Percentiles rank a stretch among this genome's conserved stretches.
Evolutionary conservation across 2,888 invertebrate species (phyloP).

Genomic region (Linnaemya tessellans): DNA sequence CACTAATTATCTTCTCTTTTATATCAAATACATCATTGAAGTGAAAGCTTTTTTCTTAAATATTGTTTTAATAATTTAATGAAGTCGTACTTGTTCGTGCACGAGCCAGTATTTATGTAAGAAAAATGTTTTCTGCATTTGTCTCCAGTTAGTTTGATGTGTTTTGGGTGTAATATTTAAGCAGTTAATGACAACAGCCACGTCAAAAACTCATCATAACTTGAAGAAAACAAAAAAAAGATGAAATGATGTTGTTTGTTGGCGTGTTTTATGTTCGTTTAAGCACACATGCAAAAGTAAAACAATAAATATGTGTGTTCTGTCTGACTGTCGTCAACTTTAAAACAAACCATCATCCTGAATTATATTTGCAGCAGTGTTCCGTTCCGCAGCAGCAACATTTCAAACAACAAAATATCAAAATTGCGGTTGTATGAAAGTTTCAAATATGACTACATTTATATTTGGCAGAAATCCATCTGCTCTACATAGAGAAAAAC

Average conservation of each 20-base stretch:
- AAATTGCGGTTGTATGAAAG: constrained; percentile 28
- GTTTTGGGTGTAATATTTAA: constrained; percentile 54
- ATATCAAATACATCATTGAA: neutral
- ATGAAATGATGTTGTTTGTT: constrained; percentile 15
- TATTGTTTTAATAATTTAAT: neutral
- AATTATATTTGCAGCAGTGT: neutral
- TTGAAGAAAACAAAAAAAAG: neutral
- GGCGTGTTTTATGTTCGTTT: neutral
- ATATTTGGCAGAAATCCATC: constrained; percentile 32
- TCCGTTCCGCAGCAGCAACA: constrained; percentile 22
- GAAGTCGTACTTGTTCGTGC: constrained; percentile 11
- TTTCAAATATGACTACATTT: constrained; percentile 31
- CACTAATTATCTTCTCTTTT: neutral
- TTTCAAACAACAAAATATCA: constrained; percentile 32
- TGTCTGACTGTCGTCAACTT: constrained; percentile 14
- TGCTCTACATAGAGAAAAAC: neutral
- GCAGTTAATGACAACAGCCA: constrained; percentile 60
- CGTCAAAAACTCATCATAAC: constrained; percentile 58
- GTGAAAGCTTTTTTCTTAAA: neutral
- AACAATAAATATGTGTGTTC: constrained; percentile 3
- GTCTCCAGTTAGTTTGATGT: constrained; percentile 16
- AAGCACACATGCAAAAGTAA: neutral
- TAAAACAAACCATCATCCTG: constrained; percentile 26
- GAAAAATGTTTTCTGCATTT: neutral
- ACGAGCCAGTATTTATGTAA: neutral